A percentile compares a stretch with the other conserved stretches of the same genome.
Evolutionary conservation across 2,797 vertebrate genomes (phyloP).

Genomic region (Pachyuromys duprasi): DNA sequence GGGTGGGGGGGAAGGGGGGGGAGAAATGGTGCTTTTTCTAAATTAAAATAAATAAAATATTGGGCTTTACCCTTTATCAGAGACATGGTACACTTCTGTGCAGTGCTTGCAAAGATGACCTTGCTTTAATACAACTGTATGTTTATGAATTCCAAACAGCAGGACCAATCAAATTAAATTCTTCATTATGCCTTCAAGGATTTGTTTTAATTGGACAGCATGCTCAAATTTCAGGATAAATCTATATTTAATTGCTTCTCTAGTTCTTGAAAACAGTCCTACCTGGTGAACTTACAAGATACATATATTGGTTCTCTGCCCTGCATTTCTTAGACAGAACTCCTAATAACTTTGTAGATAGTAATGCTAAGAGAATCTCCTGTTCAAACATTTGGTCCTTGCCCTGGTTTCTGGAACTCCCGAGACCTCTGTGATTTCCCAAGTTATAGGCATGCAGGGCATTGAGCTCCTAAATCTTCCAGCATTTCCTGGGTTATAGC

Average conservation of each 20-base stretch:
- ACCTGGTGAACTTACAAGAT: background rate
- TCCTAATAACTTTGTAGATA: background rate
- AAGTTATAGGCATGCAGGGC: background rate
- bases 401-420: background rate
- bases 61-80: background rate
- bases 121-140: background rate
- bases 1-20: no score
- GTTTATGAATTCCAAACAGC: constrained; percentile 13
- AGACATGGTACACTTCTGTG: background rate
- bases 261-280: constrained; percentile 46
- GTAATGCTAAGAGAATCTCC: background rate
- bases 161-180: constrained; percentile 14
- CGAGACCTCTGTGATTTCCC: background rate
- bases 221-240: constrained; percentile 34
- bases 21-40: background rate
- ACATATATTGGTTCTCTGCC: background rate
- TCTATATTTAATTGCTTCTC: constrained; percentile 34
- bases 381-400: background rate
- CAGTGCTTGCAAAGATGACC: background rate
- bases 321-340: background rate
- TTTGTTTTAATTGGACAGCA: constrained; percentile 52
- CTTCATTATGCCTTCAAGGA: constrained; percentile 42
- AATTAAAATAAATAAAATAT: background rate
- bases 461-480: background rate
- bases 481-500: background rate